phyloP scores from a whole-genome alignment of 2,797 vertebrate species.

The Eupleurogrammus muticus region DNA sequence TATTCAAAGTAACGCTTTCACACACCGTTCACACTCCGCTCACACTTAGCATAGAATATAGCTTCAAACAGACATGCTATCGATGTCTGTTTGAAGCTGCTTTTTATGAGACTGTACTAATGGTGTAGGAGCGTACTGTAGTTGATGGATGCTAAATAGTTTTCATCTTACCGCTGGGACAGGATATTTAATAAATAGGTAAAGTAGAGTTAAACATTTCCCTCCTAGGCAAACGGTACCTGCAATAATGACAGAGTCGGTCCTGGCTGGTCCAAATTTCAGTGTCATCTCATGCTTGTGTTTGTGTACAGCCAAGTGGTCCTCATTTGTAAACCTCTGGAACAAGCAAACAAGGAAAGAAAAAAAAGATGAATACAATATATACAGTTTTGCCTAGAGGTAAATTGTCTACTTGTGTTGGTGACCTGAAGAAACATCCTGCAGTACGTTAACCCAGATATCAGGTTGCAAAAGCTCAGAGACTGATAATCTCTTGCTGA shows the following conservation, averaged over 20 bases:
- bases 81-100: slow-evolving; percentile 12
- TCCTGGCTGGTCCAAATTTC: slow-evolving; percentile 93
- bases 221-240: slow-evolving; percentile 57
- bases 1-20: slow-evolving; percentile 54
- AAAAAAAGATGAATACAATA: slow-evolving; percentile 18
- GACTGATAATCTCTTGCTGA: slow-evolving; percentile 38
- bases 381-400: slow-evolving; percentile 41
- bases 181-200: slow-evolving; percentile 10
- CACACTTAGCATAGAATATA: slow-evolving; percentile 49
- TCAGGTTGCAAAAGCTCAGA: slow-evolving; percentile 62
- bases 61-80: slow-evolving; percentile 38
- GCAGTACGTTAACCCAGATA: slow-evolving; percentile 51
- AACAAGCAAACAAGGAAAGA: slow-evolving; percentile 55
- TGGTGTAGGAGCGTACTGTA: slow-evolving; percentile 1
- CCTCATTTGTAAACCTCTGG: slow-evolving; percentile 98
- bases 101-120: slow-evolving; percentile 14
- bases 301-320: slow-evolving; percentile 98
- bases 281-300: slow-evolving; percentile 99
- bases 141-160: slow-evolving; percentile 1
- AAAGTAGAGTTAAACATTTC: background rate
- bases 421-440: slow-evolving; percentile 44
- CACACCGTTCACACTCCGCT: slow-evolving; percentile 55
- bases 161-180: slow-evolving; percentile 9
- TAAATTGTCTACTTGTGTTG: slow-evolving; percentile 44
- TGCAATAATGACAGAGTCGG: slow-evolving; percentile 87